These are phyloP conservation scores for Pachypanchax playfairii DNA, from an alignment of 2,113 vertebrate species.

Conservation along the genomic window DNA sequence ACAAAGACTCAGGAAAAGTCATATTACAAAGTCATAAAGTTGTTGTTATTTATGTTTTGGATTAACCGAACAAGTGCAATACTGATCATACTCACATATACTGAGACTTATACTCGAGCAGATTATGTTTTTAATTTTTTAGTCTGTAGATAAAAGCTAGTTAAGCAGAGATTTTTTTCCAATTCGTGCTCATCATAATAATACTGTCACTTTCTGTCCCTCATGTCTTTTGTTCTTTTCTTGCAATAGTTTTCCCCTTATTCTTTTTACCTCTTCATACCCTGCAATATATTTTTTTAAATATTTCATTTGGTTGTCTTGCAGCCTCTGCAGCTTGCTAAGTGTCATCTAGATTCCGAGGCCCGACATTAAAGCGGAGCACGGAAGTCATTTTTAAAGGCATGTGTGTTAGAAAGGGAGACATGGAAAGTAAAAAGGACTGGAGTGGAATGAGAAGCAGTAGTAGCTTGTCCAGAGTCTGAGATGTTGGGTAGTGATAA, in stretches of 20 bases:
- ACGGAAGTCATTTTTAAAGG: conserved; percentile 82
- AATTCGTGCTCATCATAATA: conserved; percentile 75
- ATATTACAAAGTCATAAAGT: too few species aligned
- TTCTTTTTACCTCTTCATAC: conserved; percentile 71
- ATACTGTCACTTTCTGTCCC: conserved; percentile 40
- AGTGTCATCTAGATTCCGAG: conserved; percentile 90
- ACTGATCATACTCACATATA: too few species aligned
- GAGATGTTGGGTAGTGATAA: conserved; percentile 70
- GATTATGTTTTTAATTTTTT: conserved; percentile 25
- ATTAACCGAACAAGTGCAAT: too few species aligned
- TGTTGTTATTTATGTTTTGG: too few species aligned
- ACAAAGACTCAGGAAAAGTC: too few species aligned
- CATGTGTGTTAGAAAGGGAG: conserved; percentile 26
- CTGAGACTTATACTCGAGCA: too few species aligned
- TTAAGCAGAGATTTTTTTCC: conserved; percentile 77
- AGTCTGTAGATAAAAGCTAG: conserved; percentile 41
- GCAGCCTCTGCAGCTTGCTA: conserved; percentile 83
- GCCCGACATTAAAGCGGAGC: conserved; percentile 85
- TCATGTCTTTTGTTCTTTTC: conserved; percentile 19
- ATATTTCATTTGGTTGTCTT: conserved; percentile 96
- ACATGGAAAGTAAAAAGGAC: conserved; percentile 25
- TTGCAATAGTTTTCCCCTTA: conserved; percentile 8
- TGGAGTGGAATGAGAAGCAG: conserved; percentile 27
- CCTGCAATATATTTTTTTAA: conserved; percentile 87
- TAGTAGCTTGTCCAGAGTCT: conserved; percentile 39